Evolutionary conservation across 2,113 vertebrate genomes (phyloP), one percentile per base, ranked within the genome.

Genomic region (Orycteropus afer): DNA sequence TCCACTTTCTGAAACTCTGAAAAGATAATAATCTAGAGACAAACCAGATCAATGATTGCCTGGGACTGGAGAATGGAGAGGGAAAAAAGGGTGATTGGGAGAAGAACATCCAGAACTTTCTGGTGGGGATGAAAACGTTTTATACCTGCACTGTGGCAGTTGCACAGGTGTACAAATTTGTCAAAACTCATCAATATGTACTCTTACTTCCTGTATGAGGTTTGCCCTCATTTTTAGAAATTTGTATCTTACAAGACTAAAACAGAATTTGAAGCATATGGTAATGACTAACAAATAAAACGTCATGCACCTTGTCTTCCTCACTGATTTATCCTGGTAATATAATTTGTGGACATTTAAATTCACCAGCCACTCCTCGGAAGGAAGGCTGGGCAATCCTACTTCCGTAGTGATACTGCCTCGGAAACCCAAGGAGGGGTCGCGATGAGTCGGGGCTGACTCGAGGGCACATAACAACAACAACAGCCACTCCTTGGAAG

Each of bases 271-370:
- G 42, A 92, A 88, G 13, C 18, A 34, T 25, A 34, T 3, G 67
- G 29, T 29, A 94, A 81, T 74, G 76, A 42, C 15, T 85, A 87
- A 94, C 40, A 57, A 76, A 81, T 1, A 29, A 4, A 90, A 65
- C 5, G 11, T 47, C 45, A 42, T 2, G 3, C 20, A 89, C 42
- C n/a, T 67, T 86, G 84, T 53, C 45, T 91, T 81, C 42, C 23
- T n/a, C 86, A 51, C 32, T 86, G 57, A 51, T 83, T 88, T 84
- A 93, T 71, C 5, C 45, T 45, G 1, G 6, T 86, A 90, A 89
- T 45, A 91, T 29, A 90, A 81, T 55, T 84, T 93, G 40, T 90
- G 80, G 87, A 73, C 67, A 90, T 6, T 80, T 80, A 89, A 61
- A 73, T 45, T 13, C 20, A 80, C 25, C n/a, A n/a, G n/a, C n/a